Evolutionary conservation across 2,888 invertebrate genomes (phyloP), one percentile per base, ranked within the genome.

Genomic region (Nipponacmea schrenckii): DNA sequence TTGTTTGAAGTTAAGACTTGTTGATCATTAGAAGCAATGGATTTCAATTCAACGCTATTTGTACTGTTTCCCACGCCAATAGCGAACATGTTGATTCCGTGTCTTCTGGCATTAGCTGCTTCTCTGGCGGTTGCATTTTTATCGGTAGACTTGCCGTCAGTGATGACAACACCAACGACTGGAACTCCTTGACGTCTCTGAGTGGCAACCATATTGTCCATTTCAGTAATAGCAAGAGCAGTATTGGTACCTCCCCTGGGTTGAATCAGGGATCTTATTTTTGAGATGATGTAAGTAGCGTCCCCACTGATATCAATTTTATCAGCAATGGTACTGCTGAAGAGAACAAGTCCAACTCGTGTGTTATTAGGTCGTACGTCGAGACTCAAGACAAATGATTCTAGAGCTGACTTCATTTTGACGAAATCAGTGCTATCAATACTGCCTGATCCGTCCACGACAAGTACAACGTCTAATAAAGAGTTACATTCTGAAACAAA

Each of bases 101-200:
- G 77, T 46, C 81, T 79, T 17, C 84, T 80, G 1, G 88, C 87
- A n/a, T 78, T 67, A 39, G 77, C 80, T 4, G 90, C 86, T 48
- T 86, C 84, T 27, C 74, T 75, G n/a, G 85, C 84, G 4, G 90
- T 89, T 67, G 84, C 81, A 0, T 8, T 17, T 8, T 75, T 77
- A 64, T 76, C 56, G 31, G 81, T 87, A 45, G 88, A 87, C 64
- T 84, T 83, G n/a, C 89, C 89, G 72, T 89, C 89, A 0, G 89
- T 89, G 31, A 90, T 83, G 7, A 89, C 87, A 27, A 90, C 80
- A 10, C 84, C 86, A 0, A 88, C 83, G 74, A 85, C 86, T 0
- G 88, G 88, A 2, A 88, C 82, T 27, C 79, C 76, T 0, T 27
- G 64, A n/a, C 82, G 77, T 2, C 79, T 80, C 4, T 76, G 69